Evolutionary conservation across 2,888 invertebrate genomes (phyloP), one percentile per base, ranked within the genome.

Genomic region (Charanyca ferruginea): DNA sequence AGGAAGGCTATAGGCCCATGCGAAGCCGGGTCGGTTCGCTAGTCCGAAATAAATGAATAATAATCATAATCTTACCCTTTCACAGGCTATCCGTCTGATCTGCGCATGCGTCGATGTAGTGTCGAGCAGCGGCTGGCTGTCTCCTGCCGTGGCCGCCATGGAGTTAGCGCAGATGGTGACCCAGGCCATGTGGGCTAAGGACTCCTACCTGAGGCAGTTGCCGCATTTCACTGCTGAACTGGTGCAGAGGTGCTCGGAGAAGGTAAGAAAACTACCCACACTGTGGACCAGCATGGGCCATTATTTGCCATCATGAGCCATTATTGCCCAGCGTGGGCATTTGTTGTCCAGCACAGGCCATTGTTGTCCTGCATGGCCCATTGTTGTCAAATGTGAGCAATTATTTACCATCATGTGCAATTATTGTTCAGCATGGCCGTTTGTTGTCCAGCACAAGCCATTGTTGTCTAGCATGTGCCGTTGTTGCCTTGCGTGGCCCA

Each of bases 131-230:
- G 99, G 99, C 38, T 99, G 99, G 99, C 96, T 99, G 55, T 97
- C 98, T 0, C 99, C 99, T 0, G 99, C 99, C 4, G 98, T 99
- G 45, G 99, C 99, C 20, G 99, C 99, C 85, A 99, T 99, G 99
- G 99, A 99, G 94, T 96, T 99, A 85, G 99, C 99, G 0, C 99
- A 99, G 95, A 99, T 99, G 99, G 98, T 99, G 2, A 99, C 99
- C 0, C 99, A 99, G 94, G 99, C 99, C 11, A 99, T 99, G 99
- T 99, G 99, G 99, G 98, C 98, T 86, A 99, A 99, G 92, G 99
- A 99, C 94, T 98, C 99, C 0, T 99, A 99, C 89, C 96, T 99
- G 72, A 98, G 99, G 73, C 99, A 99, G 89, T 93, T 99, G 89
- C 99, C 99, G 2, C 99, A 99, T 94, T 99, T 99, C 91, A 97